Conservation (phyloP, 1,140 invertebrate genomes). For the Cydia fagiglandana region DNA sequence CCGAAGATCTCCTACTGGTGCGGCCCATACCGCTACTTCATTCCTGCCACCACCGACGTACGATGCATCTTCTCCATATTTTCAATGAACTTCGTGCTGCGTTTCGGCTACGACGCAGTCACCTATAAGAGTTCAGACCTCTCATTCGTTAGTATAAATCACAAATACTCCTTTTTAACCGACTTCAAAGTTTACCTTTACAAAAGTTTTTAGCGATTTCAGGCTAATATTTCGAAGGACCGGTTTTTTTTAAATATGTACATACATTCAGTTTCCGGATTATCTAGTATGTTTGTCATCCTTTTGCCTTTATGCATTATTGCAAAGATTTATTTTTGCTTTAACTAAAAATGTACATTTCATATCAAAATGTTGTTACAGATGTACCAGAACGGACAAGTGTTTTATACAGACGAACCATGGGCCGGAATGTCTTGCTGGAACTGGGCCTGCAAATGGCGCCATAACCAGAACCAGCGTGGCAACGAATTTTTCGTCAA, state of each 20-base stretch:
- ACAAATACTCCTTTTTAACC: background rate
- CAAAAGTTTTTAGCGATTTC: no score
- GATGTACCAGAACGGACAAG: conserved; percentile 75
- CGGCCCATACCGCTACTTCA: conserved; percentile 71
- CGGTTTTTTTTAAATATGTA: no score
- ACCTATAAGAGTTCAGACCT: conserved; percentile 71
- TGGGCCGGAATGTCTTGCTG: conserved; percentile 74
- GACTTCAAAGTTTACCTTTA: no score
- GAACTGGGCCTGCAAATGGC: conserved; percentile 74
- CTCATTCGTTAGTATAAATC: conserved; percentile 63
- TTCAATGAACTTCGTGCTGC: conserved; percentile 70
- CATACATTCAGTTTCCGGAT: no score
- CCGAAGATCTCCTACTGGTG: conserved; percentile 73
- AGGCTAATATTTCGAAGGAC: no score
- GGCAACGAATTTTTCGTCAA: conserved; percentile 72
- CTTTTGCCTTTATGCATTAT: no score
- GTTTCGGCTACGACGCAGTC: conserved; percentile 71
- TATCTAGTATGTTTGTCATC: no score
- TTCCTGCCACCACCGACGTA: conserved; percentile 69
- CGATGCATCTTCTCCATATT: conserved; percentile 74
- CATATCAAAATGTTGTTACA: conserved; percentile 37
- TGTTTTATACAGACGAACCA: conserved; percentile 74
- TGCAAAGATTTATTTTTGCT: background rate
- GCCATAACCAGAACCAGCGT: conserved; percentile 70
- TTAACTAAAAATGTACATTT: background rate